Base-by-base conservation (phyloP, 2,888 invertebrate species). In the Endomychus coccineus region DNA sequence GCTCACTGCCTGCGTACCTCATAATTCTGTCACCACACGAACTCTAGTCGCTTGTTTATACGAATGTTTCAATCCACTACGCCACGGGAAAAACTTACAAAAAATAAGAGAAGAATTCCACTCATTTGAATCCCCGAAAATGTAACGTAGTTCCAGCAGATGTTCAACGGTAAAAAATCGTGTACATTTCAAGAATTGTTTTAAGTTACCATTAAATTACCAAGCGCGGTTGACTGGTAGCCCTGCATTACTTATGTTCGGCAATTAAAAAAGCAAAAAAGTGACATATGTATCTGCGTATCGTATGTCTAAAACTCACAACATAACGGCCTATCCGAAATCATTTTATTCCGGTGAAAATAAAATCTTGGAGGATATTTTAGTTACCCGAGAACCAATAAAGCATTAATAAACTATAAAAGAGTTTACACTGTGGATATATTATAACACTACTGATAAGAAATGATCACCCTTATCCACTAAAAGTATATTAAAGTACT, bases 1-100 rank as follows among this genome's bases (percentile, higher is more conserved):
- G 48, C 54, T 58, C 56, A 56, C 54, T 55, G 52, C 51, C 52
- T 48, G 49, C 52, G 53, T 53, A 55, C 52, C 59, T 64, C 62
- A 61, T 64, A 64, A 61, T 63, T 64, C 62, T 62, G 62, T 63
- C 62, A 60, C 61, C 61, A 50, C 58, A 57, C 53, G 58, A 56
- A 57, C 54, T 49, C 49, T 46, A 42, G 45, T 45, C 51, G 55
- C 57, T 56, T 56, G 58, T 59, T 61, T 55, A 56, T 61, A 59
- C 50, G 55, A 61, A 62, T 59, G 61, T 63, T 62, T 62, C 61
- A 62, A 61, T 63, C 57, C 53, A 50, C 53, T 50, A 48, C 51
- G 41, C 45, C 43, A 46, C 51, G 47, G 46, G 52, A 48, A 50
- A 51, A 52, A 54, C 36, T 45, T 41, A 45, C 48, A 56, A 55